Base-by-base conservation (phyloP, 1,140 invertebrate species). In the Ceratitis capitata region DNA sequence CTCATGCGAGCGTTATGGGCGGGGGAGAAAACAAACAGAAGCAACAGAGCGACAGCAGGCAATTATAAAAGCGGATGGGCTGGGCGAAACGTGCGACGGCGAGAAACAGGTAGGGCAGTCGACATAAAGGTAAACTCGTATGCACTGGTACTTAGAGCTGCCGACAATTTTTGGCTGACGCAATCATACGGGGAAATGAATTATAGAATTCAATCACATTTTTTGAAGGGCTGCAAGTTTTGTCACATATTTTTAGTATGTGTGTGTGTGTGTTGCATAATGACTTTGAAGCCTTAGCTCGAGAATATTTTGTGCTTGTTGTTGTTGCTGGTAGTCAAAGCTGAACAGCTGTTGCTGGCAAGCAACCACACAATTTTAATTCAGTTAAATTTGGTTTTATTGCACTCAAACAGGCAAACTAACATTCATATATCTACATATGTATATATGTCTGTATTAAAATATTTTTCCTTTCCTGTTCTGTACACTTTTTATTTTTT, bases 161-260 rank as follows among this genome's bases (percentile, higher is more conserved):
- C 58, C 26, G 26, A 39, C 61, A 56, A 23, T 69, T 69, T 39
- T 69, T 16, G 26, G 29, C 19, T 32, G 61, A n/a, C 61, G 4
- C 32, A 69, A 32, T 19, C 29, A 32, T 19, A 39, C 39, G 61
- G 32, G 61, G n/a, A n/a, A 69, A 19, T 69, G 29, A 69, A 35
- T 69, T 35, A 69, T 69, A 69, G n/a, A 69, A 69, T 69, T 69
- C 32, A 69, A 69, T 69, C 61, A 69, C 61, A 69, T 35, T 69
- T n/a, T 69, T 69, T 69, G 61, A 69, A 69, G 61, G 61, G 61
- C 32, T 69, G 61, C 12, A 69, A 35, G 35, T 61, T 69, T 69
- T 69, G 14, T 69, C 61, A 56, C 49, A 53, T 19, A 53, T 14
- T 3, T 39, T 4, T 14, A 61, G 23, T 32, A 12, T 32, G 26